A percentile compares a stretch with the other conserved stretches of the same genome.
phyloP scores from a whole-genome alignment of 2,113 vertebrate genomes.

The Saguinus imperator region DNA sequence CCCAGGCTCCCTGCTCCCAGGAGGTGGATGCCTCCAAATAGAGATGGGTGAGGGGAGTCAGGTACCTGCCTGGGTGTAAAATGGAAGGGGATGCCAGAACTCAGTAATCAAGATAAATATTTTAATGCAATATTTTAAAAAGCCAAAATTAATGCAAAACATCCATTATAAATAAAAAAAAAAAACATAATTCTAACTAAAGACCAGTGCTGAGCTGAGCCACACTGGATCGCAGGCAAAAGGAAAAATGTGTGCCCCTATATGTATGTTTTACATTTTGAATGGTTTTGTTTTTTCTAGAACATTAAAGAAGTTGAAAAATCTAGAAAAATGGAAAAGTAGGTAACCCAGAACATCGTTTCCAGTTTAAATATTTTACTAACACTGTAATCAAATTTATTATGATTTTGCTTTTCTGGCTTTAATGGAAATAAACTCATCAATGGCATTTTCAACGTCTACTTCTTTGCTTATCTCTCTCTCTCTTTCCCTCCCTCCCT shows the following conservation, averaged over 20 bases:
- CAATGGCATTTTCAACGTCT: background rate
- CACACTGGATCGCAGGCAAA: background rate
- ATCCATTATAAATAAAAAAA: background rate
- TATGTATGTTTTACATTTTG: background rate
- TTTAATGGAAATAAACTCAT: background rate
- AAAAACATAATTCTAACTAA: background rate
- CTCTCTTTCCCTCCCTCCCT: too few species aligned
- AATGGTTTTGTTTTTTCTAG: background rate
- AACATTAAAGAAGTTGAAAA: background rate
- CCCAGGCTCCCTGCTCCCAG: background rate
- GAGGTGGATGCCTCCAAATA: accelerated
- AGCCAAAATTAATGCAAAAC: background rate
- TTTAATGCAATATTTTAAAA: background rate
- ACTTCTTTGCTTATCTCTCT: background rate
- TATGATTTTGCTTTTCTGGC: background rate
- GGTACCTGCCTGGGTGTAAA: background rate
- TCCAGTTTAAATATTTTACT: background rate
- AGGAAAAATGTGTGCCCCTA: too few species aligned
- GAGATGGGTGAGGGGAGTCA: background rate
- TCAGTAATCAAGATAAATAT: background rate
- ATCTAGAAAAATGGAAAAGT: background rate
- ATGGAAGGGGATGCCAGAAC: background rate
- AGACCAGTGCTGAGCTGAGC: background rate
- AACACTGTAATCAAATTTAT: background rate
- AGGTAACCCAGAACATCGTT: background rate